Percentiles rank a stretch among this genome's conserved stretches.
Conservation (phyloP, 2,888 invertebrate genomes). For the Caenorhabditis sulstoni region DNA sequence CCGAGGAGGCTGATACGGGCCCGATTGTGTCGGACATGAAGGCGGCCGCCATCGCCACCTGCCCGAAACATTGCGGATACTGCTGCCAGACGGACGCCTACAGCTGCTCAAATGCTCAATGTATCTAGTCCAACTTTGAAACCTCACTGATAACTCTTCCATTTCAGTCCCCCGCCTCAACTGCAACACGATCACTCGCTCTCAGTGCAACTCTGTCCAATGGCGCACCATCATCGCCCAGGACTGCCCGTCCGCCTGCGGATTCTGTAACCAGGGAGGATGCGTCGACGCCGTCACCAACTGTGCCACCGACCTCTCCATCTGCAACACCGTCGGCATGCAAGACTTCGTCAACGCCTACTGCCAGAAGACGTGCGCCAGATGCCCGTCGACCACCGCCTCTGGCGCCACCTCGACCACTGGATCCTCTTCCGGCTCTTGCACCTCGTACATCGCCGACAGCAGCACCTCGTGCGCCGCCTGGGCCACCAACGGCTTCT, state of each 20-base stretch:
- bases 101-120: conserved; percentile 54
- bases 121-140: conserved; percentile 1
- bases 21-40: conserved; percentile 7
- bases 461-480: conserved; percentile 21
- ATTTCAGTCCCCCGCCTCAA: conserved; percentile 34
- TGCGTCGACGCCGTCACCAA: conserved; percentile 61
- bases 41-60: conserved; percentile 1
- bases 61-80: conserved; percentile 59
- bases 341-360: conserved; percentile 49
- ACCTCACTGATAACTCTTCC: neutral
- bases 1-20: neutral
- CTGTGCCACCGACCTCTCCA: conserved; percentile 56
- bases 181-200: conserved; percentile 32
- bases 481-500: conserved; percentile 54
- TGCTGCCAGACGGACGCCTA: conserved; percentile 57
- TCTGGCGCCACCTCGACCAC: conserved; percentile 10
- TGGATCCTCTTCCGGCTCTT: conserved; percentile 14
- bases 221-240: conserved; percentile 54
- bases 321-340: conserved; percentile 43
- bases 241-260: conserved; percentile 59
- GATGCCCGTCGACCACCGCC: conserved; percentile 40
- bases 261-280: conserved; percentile 59
- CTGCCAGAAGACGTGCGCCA: conserved; percentile 67
- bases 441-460: conserved; percentile 40
- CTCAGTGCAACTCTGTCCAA: conserved; percentile 35